These are phyloP conservation scores for Diloba caeruleocephala DNA, from an alignment of 2,888 invertebrate species.

Conservation along the genomic window DNA sequence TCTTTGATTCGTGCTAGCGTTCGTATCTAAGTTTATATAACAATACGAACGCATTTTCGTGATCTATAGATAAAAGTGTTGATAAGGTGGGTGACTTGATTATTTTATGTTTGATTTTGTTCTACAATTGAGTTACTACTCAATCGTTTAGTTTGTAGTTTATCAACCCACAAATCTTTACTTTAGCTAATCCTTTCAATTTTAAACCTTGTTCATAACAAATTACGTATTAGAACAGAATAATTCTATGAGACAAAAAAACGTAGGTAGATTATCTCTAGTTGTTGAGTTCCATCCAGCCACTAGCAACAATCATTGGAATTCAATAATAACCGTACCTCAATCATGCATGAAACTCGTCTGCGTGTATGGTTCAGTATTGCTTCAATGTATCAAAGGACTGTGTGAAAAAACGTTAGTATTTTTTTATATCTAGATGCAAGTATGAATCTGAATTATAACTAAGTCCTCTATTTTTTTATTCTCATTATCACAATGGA, in stretches of 20 bases:
- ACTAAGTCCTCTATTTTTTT: no score
- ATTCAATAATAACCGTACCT: slow-evolving; percentile 42
- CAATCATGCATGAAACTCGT: slow-evolving; percentile 43
- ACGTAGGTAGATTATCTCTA: background rate
- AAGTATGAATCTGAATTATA: background rate
- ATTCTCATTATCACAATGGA: no score
- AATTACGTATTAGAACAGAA: background rate
- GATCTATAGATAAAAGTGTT: slow-evolving; percentile 13
- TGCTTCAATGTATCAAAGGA: slow-evolving; percentile 31
- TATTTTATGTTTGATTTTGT: background rate
- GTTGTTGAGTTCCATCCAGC: slow-evolving; percentile 12
- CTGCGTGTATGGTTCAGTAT: slow-evolving; percentile 28
- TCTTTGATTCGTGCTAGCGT: slow-evolving; percentile 64
- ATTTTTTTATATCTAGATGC: background rate
- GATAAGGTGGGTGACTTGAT: background rate
- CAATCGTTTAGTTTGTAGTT: background rate
- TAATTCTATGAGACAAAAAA: no score
- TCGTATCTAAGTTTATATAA: slow-evolving; percentile 63
- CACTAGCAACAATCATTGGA: slow-evolving; percentile 21
- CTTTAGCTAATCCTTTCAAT: background rate
- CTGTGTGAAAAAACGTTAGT: no score
- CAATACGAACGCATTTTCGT: slow-evolving; percentile 26
- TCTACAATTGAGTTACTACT: background rate
- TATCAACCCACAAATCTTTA: background rate
- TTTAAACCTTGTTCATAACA: background rate